A percentile compares a stretch with the other conserved stretches of the same genome.
Evolutionary conservation across 2,888 invertebrate genomes (phyloP).

Genomic region (Xanthostigma xanthostigma): DNA sequence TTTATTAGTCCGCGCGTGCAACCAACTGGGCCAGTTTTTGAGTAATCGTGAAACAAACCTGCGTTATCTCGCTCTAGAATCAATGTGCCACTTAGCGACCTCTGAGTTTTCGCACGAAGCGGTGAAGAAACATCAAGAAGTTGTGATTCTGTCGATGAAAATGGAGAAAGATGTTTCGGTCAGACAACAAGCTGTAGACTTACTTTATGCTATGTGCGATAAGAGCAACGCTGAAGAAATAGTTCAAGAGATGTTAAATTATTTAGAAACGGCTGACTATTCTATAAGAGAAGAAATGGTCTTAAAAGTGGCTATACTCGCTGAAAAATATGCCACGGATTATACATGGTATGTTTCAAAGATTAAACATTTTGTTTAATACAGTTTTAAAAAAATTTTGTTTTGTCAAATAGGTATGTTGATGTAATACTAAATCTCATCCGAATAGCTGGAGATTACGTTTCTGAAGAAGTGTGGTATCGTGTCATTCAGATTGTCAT

Average conservation of each 20-base stretch:
- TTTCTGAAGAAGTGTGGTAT: constrained; percentile 99
- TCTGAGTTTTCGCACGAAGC: constrained; percentile 99
- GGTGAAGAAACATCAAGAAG: constrained; percentile 99
- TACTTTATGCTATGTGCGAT: constrained; percentile 99
- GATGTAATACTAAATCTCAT: constrained; percentile 98
- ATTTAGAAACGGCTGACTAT: constrained; percentile 97
- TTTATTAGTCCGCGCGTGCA: constrained; percentile 92
- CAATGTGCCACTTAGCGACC: constrained; percentile 97
- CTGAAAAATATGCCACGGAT: constrained; percentile 98
- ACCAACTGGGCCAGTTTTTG: constrained; percentile 96
- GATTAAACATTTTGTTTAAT: neutral
- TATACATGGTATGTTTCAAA: constrained; percentile 75
- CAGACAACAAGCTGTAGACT: constrained; percentile 92
- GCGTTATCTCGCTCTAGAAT: constrained; percentile 93
- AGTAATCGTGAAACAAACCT: constrained; percentile 96
- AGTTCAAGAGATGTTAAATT: constrained; percentile 98
- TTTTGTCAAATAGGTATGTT: constrained; percentile 38
- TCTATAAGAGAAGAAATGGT: constrained; percentile 99
- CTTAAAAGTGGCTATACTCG: constrained; percentile 94
- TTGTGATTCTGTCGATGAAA: constrained; percentile 96
- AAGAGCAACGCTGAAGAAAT: constrained; percentile 98
- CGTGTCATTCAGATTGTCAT: constrained; percentile 99
- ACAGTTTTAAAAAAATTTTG: neutral
- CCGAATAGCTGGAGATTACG: constrained; percentile 98
- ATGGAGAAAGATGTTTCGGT: constrained; percentile 99